Evolutionary conservation across 2,797 vertebrate genomes (phyloP).

Genomic region (Tinamus major): DNA sequence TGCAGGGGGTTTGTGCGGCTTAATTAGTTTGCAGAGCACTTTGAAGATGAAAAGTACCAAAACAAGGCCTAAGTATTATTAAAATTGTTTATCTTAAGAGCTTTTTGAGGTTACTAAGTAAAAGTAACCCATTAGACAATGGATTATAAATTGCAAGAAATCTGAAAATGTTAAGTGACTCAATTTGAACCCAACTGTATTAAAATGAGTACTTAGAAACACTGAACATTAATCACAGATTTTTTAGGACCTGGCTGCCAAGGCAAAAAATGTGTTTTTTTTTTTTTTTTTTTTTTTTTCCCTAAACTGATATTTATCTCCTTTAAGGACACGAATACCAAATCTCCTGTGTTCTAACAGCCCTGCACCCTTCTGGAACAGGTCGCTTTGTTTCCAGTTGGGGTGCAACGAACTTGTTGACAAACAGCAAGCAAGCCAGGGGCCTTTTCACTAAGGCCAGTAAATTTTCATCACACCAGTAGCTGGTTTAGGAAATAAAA

Average conservation of each 20-base stretch:
- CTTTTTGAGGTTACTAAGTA: constrained; percentile 35
- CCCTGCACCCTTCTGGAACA: neutral
- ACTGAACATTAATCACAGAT: neutral
- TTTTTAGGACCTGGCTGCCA: neutral
- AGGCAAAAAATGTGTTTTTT: neutral
- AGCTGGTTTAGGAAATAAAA: neutral
- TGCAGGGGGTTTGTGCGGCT: constrained; percentile 32
- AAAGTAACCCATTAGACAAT: constrained; percentile 21
- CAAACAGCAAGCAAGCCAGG: neutral
- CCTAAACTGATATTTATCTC: neutral
- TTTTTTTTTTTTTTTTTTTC: neutral
- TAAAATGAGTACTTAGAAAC: neutral
- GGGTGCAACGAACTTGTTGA: neutral
- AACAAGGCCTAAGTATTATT: constrained; percentile 46
- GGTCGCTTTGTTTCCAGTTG: neutral
- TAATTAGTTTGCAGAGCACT: constrained; percentile 63
- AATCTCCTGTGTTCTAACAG: neutral
- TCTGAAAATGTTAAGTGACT: neutral
- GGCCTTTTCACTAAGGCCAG: neutral
- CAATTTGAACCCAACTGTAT: neutral
- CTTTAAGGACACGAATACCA: neutral
- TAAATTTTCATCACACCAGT: neutral
- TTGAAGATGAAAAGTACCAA: constrained; percentile 52
- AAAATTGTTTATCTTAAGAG: constrained; percentile 58
- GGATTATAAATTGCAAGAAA: neutral